Evolutionary conservation across 1,140 invertebrate genomes (phyloP), one percentile per base, ranked within the genome.

Genomic region (Atta colombica): DNA sequence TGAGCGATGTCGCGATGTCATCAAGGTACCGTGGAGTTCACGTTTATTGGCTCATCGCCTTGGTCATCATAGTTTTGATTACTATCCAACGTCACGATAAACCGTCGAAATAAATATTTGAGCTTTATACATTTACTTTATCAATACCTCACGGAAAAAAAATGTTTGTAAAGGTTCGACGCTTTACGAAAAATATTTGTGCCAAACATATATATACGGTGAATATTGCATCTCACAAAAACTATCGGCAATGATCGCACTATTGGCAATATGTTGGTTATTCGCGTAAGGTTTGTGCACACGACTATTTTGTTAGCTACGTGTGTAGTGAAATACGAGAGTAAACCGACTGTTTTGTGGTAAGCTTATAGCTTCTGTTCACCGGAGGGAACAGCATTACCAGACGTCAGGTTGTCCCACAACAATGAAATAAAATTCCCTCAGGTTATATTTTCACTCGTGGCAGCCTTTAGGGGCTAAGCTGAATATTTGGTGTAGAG

Each of bases 381-480:
- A 55, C 78, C 35, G 49, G 21, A 71, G 65, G n/a, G 21, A 58
- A 71, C 66, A 71, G 78, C 51, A 51, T 71, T 71, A 81, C 49
- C 31, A 55, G 49, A 81, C 63, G 65, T 81, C 77, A 81, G 65
- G 31, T 81, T 81, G 78, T 81, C 78, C 65, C 51, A 31, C 65
- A 71, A 81, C 78, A 66, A 81, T 71, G 66, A 71, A 81, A 81
- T 81, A 81, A 81, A 81, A 81, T 71, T 81, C 78, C 66, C 78
- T 60, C 49, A 66, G 51, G 78, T 71, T 81, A 49, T 58, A 58
- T 71, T 81, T 45, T 45, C 78, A 28, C 78, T 45, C 78, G n/a
- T 39, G 66, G 65, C 35, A 58, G 21, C 65, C 35, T 71, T 81
- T 81, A 69, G 28, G 69, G 18, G 49, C 16, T 71, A 71, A 81